Percentiles rank a stretch among this genome's conserved stretches.
Conservation (phyloP, 2,113 vertebrate species). For the Vulpes lagopus region DNA sequence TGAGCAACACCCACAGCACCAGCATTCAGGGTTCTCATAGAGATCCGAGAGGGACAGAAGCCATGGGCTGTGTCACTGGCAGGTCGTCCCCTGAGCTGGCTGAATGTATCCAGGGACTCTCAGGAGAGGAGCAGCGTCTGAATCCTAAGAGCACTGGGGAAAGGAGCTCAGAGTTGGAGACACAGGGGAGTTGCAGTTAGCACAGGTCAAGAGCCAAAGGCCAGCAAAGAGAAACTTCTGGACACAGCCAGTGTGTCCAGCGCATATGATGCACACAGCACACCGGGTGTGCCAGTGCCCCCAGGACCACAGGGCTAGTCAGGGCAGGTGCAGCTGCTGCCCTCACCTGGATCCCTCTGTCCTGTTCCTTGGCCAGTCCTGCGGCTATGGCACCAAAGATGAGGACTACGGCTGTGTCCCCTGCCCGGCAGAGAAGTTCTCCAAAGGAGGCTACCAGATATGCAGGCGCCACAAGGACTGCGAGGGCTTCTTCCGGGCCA, state of each 20-base stretch:
- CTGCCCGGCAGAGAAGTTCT: slow-evolving; percentile 96
- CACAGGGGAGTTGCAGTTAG: not conserved
- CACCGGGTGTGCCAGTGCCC: not conserved
- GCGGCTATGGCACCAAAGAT: slow-evolving; percentile 95
- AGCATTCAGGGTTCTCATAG: not conserved
- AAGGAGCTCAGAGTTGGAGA: not conserved
- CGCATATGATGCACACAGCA: not conserved
- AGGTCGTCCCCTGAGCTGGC: not conserved
- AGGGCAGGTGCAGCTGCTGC: accelerated
- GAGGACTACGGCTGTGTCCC: slow-evolving; percentile 95
- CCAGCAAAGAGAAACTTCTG: not conserved
- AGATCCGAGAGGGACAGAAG: not conserved
- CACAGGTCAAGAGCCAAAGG: not conserved
- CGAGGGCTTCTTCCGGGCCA: slow-evolving; percentile 95
- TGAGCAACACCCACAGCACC: not conserved
- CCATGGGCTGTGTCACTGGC: too few relatives aligned
- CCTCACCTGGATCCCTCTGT: not conserved
- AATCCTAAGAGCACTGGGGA: not conserved
- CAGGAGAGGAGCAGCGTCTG: not conserved
- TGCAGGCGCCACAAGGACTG: slow-evolving; percentile 98
- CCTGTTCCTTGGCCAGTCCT: slow-evolving; percentile 87
- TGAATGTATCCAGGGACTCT: not conserved
- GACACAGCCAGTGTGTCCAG: not conserved
- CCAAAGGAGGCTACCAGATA: slow-evolving; percentile 98
- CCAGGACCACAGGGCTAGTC: accelerated